phyloP scores from a whole-genome alignment of 1,140 invertebrate genomes.

The Acyrthosiphon pisum region DNA sequence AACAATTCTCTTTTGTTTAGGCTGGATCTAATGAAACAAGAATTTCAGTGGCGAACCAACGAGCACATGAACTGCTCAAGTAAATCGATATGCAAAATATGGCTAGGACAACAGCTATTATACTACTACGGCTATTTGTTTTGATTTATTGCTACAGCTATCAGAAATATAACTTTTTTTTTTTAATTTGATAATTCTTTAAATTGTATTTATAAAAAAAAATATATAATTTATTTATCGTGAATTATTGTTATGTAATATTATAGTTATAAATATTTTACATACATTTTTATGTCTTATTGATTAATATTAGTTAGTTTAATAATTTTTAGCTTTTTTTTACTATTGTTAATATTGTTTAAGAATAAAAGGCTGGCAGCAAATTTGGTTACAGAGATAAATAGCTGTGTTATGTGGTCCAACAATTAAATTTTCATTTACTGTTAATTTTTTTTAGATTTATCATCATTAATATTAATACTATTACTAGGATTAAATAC shows the following conservation, averaged over 20 bases:
- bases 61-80: conserved; percentile 83
- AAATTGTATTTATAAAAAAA: conserved; percentile 39
- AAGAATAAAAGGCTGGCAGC: conserved; percentile 48
- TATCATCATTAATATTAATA: neutral
- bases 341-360: conserved; percentile 41
- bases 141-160: conserved; percentile 28
- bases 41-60: conserved; percentile 84
- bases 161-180: conserved; percentile 9
- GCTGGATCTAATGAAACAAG: conserved; percentile 71
- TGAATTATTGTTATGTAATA: conserved; percentile 46
- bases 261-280: conserved; percentile 49
- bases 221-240: conserved; percentile 3
- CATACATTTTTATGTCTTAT: conserved; percentile 47
- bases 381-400: conserved; percentile 39
- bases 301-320: conserved; percentile 22
- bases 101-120: neutral
- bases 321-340: conserved; percentile 34
- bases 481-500: neutral
- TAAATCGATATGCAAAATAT: conserved; percentile 63
- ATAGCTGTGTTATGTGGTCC: conserved; percentile 43
- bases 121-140: neutral
- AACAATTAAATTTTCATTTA: conserved; percentile 36
- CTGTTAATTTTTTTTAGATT: conserved; percentile 31
- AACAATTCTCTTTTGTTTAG: conserved; percentile 62
- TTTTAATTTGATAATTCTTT: conserved; percentile 37